Conservation (phyloP, 2,113 vertebrate species). For the Rhynchomys soricoides region DNA sequence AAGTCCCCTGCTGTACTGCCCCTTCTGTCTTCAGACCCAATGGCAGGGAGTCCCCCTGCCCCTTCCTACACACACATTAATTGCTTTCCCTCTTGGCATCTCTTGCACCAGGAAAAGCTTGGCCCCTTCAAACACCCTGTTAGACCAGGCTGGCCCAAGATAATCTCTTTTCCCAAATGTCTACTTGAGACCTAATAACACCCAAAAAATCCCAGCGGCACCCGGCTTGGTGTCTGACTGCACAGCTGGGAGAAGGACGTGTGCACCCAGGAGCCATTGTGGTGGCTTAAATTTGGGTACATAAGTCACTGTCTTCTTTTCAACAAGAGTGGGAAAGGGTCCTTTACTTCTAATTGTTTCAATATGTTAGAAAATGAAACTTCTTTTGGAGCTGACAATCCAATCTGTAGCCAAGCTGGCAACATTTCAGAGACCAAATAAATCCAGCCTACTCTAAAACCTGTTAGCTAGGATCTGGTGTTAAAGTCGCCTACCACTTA, state of each 20-base stretch:
- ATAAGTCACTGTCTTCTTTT: slow-evolving; percentile 26
- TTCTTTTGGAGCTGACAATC: slow-evolving; percentile 46
- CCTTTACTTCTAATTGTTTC: slow-evolving; percentile 75
- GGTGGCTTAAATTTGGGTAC: background rate
- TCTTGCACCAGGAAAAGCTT: background rate
- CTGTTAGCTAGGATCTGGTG: rapidly evolving
- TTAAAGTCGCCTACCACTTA: background rate
- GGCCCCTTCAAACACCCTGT: background rate
- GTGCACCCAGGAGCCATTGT: background rate
- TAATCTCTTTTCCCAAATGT: background rate
- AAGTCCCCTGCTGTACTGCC: background rate
- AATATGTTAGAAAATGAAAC: slow-evolving; percentile 55
- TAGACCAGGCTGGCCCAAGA: background rate
- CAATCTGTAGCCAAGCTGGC: slow-evolving; percentile 67
- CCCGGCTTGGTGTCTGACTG: background rate
- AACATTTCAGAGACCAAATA: slow-evolving; percentile 53
- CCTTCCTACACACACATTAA: background rate
- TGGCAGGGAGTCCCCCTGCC: no score
- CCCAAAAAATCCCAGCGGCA: background rate
- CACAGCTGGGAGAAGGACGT: background rate
- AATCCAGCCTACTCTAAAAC: background rate
- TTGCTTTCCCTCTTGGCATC: background rate
- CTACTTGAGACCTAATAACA: background rate
- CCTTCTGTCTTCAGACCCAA: background rate
- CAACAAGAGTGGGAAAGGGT: slow-evolving; percentile 14